Conservation (phyloP, 2,113 vertebrate species). For the Erythrolamprus reginae region DNA sequence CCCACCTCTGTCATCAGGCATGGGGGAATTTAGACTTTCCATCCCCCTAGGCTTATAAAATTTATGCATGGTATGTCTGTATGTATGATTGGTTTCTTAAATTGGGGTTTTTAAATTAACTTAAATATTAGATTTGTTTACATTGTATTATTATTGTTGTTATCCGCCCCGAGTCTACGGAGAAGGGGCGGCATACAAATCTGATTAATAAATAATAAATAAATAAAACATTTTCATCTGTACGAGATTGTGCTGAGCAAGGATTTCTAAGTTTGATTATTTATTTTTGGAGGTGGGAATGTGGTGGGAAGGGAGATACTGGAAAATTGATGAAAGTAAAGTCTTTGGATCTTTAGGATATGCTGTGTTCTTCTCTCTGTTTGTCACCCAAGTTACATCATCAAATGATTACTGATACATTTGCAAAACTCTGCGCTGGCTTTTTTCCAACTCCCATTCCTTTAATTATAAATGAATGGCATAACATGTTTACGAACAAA, state of each 20-base stretch:
- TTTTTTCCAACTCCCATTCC: neutral
- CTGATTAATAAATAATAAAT: no score
- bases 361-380: neutral
- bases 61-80: no score
- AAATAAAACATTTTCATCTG: neutral
- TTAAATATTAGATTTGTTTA: no score
- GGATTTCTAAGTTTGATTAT: neutral
- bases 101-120: no score
- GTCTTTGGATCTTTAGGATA: neutral
- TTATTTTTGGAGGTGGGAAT: neutral
- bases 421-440: neutral
- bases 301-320: neutral
- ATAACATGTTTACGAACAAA: neutral
- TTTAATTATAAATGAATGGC: neutral
- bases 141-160: no score
- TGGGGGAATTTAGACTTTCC: no score
- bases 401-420: neutral
- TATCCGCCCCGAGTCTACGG: no score
- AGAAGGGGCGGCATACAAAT: no score
- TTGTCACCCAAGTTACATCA: neutral
- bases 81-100: no score
- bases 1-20: no score
- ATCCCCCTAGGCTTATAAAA: no score
- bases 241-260: slow-evolving; percentile 17
- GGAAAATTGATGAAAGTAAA: neutral